Evolutionary conservation across 2,113 vertebrate species (phyloP).

Genomic region (Conger conger): DNA sequence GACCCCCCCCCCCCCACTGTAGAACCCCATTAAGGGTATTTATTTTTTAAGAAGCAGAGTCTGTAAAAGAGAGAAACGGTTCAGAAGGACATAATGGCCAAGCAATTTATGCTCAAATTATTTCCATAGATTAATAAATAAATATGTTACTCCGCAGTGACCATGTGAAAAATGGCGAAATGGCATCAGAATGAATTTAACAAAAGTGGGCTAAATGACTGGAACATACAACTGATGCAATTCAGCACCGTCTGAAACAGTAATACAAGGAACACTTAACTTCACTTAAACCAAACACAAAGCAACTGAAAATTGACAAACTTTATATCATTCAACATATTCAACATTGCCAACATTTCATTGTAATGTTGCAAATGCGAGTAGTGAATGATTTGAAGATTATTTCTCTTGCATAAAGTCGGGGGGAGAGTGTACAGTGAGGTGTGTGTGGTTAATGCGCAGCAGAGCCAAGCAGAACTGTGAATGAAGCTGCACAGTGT

Average conservation of each 20-base stretch:
- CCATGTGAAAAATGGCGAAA: background rate
- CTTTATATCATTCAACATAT: background rate
- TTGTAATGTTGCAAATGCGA: no score
- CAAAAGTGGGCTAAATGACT: background rate
- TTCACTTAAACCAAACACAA: background rate
- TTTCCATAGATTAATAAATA: conserved; percentile 41
- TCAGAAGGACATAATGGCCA: conserved; percentile 1
- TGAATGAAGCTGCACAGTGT: background rate
- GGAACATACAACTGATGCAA: conserved; percentile 33
- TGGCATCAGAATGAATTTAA: background rate
- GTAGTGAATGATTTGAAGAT: no score
- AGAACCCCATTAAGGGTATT: background rate
- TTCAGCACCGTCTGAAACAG: background rate
- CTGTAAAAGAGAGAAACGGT: conserved; percentile 23
- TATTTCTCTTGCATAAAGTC: no score
- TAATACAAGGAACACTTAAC: conserved; percentile 9
- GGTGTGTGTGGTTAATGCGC: background rate
- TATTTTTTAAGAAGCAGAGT: background rate
- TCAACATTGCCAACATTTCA: no score
- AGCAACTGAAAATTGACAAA: background rate
- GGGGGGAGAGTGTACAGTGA: background rate
- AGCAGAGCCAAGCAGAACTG: background rate
- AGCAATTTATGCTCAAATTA: conserved; percentile 23
- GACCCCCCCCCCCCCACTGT: background rate
- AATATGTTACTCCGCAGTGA: conserved; percentile 57